Conservation (phyloP, 2,888 invertebrate species). For the Polia nebulosa region DNA sequence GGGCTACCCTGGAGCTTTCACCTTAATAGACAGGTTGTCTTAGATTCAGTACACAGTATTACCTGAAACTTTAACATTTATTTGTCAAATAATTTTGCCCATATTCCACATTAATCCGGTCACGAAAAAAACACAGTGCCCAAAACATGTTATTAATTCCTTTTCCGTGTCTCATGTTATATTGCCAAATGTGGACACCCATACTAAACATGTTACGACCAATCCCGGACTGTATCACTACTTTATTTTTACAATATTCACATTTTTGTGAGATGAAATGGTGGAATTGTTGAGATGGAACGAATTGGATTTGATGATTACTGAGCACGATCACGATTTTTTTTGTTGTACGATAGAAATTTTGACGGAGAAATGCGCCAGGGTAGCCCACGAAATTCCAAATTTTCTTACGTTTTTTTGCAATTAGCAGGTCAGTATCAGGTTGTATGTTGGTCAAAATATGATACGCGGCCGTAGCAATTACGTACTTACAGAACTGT, state of each 20-base stretch:
- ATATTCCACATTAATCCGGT: conserved; percentile 37
- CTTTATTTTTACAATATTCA: conserved; percentile 74
- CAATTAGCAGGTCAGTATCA: no score
- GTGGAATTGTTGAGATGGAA: conserved; percentile 16
- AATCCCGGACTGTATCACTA: conserved; percentile 56
- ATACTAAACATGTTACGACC: conserved; percentile 64
- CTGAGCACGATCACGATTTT: neutral
- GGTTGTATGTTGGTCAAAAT: no score
- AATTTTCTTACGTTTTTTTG: no score
- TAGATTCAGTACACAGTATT: no score
- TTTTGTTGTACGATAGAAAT: conserved; percentile 4
- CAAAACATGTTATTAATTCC: conserved; percentile 54
- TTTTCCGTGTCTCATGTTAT: conserved; percentile 52
- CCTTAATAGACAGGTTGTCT: no score
- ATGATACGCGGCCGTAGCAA: no score
- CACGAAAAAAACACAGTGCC: conserved; percentile 59
- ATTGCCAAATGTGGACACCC: conserved; percentile 75
- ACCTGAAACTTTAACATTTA: neutral
- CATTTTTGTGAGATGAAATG: conserved; percentile 57
- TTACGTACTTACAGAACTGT: no score
- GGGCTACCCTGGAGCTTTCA: no score
- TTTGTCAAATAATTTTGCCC: neutral
- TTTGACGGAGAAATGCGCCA: no score
- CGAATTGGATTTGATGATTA: conserved; percentile 28
- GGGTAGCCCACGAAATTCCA: no score